Percentiles rank a stretch among this genome's conserved stretches.
phyloP scores from a whole-genome alignment of 2,888 invertebrate genomes.

The Heliconius ethilla region DNA sequence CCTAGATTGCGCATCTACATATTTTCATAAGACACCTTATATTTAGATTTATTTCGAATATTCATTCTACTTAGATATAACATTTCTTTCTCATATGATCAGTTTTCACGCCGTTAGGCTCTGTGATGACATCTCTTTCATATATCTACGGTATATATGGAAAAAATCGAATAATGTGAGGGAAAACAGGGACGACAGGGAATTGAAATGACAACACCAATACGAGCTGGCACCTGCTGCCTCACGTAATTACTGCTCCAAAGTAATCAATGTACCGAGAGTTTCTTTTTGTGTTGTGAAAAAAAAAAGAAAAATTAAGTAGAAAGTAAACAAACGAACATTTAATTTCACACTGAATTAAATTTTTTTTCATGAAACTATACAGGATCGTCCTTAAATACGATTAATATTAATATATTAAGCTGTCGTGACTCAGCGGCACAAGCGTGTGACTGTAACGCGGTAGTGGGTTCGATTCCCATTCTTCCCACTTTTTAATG shows the following conservation, averaged over 20 bases:
- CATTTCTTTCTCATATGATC: constrained; percentile 14
- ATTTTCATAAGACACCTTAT: not conserved
- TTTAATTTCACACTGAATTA: not conserved
- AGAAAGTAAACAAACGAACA: constrained; percentile 2
- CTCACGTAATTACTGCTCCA: constrained; percentile 34
- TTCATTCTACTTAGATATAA: not conserved
- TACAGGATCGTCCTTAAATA: not conserved
- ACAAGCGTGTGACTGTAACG: too few relatives aligned
- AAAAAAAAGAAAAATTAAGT: constrained; percentile 12
- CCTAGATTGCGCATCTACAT: not conserved
- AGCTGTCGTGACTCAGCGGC: too few relatives aligned
- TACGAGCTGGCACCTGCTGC: constrained; percentile 43
- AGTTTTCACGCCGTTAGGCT: constrained; percentile 26
- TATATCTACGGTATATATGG: constrained; percentile 68
- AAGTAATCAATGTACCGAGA: constrained; percentile 29
- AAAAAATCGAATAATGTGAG: constrained; percentile 69
- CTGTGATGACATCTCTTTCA: constrained; percentile 50
- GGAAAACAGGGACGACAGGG: constrained; percentile 57
- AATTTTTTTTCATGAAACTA: not conserved
- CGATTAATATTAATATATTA: too few relatives aligned
- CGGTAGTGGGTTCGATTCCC: too few relatives aligned
- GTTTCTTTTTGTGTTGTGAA: constrained; percentile 24
- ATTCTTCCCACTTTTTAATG: too few relatives aligned
- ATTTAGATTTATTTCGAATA: too few relatives aligned
- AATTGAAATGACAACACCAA: constrained; percentile 72